A percentile compares a stretch with the other conserved stretches of the same genome.
Conservation (phyloP, 2,797 vertebrate species). For the Phyllotis vaccarum region DNA sequence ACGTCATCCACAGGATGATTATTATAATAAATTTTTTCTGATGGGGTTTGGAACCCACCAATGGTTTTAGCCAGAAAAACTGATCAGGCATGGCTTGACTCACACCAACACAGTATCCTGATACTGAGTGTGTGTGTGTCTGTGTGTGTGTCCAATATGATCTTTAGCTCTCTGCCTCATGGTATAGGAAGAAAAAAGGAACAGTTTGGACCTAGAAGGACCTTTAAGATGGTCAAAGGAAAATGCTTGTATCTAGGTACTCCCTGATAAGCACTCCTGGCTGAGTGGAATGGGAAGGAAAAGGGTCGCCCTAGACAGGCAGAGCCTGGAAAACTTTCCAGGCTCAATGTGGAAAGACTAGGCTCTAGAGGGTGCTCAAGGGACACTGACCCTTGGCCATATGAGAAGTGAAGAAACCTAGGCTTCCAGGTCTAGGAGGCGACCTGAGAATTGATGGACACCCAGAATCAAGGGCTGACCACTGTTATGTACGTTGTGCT, state of each 20-base stretch:
- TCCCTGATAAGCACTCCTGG: background rate
- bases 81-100: background rate
- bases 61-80: background rate
- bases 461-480: background rate
- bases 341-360: background rate
- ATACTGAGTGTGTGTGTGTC: background rate
- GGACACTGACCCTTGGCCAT: background rate
- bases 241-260: background rate
- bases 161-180: background rate
- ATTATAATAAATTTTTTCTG: too few relatives aligned
- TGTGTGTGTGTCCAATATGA: background rate
- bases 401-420: background rate
- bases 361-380: background rate
- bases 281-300: background rate
- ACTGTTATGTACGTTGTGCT: fast-evolving
- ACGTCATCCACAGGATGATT: background rate
- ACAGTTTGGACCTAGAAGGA: fast-evolving
- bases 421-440: background rate
- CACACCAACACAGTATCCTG: background rate
- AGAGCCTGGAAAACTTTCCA: background rate
- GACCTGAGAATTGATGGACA: background rate
- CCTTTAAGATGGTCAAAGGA: background rate
- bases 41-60: too few relatives aligned
- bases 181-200: background rate
- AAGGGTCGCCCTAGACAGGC: background rate